Base-by-base conservation (phyloP, 2,113 vertebrate genomes). In the Smithornis capensis region DNA sequence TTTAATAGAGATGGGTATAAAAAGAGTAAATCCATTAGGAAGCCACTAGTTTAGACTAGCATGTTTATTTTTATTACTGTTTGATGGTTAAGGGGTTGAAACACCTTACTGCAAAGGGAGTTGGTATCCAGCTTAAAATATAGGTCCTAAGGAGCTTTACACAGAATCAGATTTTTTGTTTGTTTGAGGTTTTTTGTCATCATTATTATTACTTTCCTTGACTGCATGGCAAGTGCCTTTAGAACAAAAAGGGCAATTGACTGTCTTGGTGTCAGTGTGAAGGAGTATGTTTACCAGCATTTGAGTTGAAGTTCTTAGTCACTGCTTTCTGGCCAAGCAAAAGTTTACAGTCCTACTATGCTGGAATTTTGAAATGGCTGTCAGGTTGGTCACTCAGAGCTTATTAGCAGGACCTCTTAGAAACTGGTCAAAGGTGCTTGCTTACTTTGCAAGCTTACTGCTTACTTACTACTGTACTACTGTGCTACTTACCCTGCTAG, bases 101-200 rank as follows among this genome's bases (percentile, higher is more conserved):
- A 33, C 4, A 55, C 14, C 1, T 49, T 2, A 2, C 10, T 75
- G 22, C 44, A 78, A n/a, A 87, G 7, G 4, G 5, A 37, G 37
- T 19, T 91, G 14, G 40, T 87, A 60, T 28, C 35, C 5, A 62
- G 3, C 12, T 70, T 38, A 14, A 87, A 81, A 44, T 62, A 49
- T 0, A 65, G 17, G 6, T 56, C 8, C 40, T 68, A 10, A 1
- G 1, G 14, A 29, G 19, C 3, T 47, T 56, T 42, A 38, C 14
- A 52, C 17, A 65, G 14, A 42, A 29, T 70, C 6, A 44, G 53
- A 10, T 35, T 45, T 37, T 18, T 57, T 67, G 13, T 40, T 62
- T 37, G 45, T 62, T 38, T 24, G 9, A 12, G 50, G 4, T 19
- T 17, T 42, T 23, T 16, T 10, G 19, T 56, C 14, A 40, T 29